A percentile compares a stretch with the other conserved stretches of the same genome.
Conservation (phyloP, 2,888 invertebrate genomes). For the Zygogramma bicolorata region DNA sequence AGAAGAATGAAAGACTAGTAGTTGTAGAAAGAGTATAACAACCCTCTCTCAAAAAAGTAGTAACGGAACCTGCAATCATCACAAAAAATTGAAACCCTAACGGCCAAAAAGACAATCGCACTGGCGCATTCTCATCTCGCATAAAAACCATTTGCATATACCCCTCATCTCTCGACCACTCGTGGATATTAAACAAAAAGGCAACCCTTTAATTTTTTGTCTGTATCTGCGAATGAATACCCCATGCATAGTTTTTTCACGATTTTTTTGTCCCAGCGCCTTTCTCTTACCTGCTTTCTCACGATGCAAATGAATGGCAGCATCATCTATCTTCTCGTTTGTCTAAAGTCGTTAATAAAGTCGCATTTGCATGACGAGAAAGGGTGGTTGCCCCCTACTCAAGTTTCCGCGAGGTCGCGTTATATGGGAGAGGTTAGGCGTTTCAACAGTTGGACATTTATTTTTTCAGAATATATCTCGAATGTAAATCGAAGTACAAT, state of each 20-base stretch:
- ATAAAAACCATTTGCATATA: slow-evolving; percentile 43
- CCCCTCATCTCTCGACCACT: slow-evolving; percentile 36
- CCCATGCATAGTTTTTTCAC: slow-evolving; percentile 42
- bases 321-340: too few species aligned
- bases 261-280: slow-evolving; percentile 35
- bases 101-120: slow-evolving; percentile 28
- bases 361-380: slow-evolving; percentile 32
- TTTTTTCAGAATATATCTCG: too few species aligned
- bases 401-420: neutral
- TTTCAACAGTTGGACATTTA: too few species aligned
- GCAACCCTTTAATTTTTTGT: slow-evolving; percentile 44
- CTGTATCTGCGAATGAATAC: slow-evolving; percentile 32
- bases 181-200: slow-evolving; percentile 42
- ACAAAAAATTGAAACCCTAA: slow-evolving; percentile 29
- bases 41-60: too few species aligned
- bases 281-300: slow-evolving; percentile 45
- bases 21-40: too few species aligned
- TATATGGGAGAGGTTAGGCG: too few species aligned
- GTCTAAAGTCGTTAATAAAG: slow-evolving; percentile 48
- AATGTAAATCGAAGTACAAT: too few species aligned
- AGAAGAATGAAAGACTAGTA: too few species aligned
- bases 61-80: neutral
- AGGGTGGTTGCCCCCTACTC: slow-evolving; percentile 15
- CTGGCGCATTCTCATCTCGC: slow-evolving; percentile 28
- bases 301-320: too few species aligned